These are phyloP conservation scores for Ciconia boyciana DNA, from an alignment of 2,113 vertebrate genomes.

Conservation along the genomic window DNA sequence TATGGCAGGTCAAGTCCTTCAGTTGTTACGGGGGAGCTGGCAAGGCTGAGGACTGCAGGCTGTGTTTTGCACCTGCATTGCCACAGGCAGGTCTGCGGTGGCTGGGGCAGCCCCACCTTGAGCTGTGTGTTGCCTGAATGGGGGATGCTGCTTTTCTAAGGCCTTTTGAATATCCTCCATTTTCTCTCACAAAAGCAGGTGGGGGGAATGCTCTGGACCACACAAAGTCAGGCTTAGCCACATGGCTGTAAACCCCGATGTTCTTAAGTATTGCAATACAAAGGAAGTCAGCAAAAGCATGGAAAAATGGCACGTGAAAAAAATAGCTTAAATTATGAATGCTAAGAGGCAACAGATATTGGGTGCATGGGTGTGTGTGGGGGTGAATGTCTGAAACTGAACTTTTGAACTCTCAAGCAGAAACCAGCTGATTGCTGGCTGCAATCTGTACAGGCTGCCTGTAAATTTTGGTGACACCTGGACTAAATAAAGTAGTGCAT, in stretches of 20 bases:
- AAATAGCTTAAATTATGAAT: background rate
- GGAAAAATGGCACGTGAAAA: background rate
- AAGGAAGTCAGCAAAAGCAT: background rate
- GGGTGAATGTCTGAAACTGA: background rate
- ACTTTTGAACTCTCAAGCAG: background rate
- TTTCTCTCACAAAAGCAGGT: background rate
- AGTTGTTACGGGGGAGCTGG: accelerated
- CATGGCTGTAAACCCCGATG: background rate
- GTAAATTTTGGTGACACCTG: background rate
- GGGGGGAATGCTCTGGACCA: background rate
- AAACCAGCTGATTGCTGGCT: background rate
- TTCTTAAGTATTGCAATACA: background rate
- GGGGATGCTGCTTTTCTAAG: background rate
- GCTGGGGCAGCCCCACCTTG: background rate
- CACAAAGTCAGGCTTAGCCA: background rate
- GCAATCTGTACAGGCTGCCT: background rate
- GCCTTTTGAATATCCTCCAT: background rate
- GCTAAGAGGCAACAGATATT: background rate
- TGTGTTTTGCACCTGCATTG: background rate
- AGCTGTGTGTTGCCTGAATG: background rate
- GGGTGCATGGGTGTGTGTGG: background rate
- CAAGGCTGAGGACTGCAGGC: background rate
- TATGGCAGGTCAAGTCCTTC: background rate
- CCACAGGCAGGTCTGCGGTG: background rate
- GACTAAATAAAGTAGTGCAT: background rate